Evolutionary conservation across 2,888 invertebrate species (phyloP).

Genomic region (Ophion ventricosus): DNA sequence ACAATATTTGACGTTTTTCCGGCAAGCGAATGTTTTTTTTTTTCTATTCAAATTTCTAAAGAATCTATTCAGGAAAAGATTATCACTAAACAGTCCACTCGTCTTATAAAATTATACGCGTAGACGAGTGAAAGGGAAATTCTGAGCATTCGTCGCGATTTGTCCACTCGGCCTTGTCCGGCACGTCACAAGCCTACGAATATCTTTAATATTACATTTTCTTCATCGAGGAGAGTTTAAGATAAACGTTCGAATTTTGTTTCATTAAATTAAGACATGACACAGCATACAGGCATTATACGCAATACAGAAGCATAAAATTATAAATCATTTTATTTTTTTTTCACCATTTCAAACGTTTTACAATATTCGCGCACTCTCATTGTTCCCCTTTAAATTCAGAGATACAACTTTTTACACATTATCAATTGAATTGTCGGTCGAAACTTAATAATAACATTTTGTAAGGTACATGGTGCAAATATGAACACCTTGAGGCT

Average conservation of each 20-base stretch:
- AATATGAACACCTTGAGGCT: too few relatives aligned
- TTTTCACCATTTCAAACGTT: neutral
- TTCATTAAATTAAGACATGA: neutral
- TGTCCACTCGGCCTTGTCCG: slow-evolving; percentile 17
- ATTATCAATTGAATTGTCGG: neutral
- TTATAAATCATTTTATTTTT: too few relatives aligned
- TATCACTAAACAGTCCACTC: neutral
- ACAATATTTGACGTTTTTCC: too few relatives aligned
- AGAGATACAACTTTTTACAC: neutral
- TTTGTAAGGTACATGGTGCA: too few relatives aligned
- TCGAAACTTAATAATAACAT: too few relatives aligned
- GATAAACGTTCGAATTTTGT: neutral
- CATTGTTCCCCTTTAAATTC: neutral
- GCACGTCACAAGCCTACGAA: slow-evolving; percentile 15
- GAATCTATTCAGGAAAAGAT: neutral
- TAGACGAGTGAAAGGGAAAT: slow-evolving; percentile 20
- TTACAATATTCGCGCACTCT: neutral
- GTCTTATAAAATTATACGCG: slow-evolving; percentile 3
- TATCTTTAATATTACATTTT: slow-evolving; percentile 10
- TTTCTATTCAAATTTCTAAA: too few relatives aligned
- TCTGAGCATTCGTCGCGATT: neutral
- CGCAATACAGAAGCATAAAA: neutral
- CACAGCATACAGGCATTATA: neutral
- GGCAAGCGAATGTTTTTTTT: too few relatives aligned
- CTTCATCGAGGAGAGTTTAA: neutral